A percentile compares a stretch with the other conserved stretches of the same genome.
phyloP scores from a whole-genome alignment of 2,888 invertebrate species.

The Philhelius pedissequus region DNA sequence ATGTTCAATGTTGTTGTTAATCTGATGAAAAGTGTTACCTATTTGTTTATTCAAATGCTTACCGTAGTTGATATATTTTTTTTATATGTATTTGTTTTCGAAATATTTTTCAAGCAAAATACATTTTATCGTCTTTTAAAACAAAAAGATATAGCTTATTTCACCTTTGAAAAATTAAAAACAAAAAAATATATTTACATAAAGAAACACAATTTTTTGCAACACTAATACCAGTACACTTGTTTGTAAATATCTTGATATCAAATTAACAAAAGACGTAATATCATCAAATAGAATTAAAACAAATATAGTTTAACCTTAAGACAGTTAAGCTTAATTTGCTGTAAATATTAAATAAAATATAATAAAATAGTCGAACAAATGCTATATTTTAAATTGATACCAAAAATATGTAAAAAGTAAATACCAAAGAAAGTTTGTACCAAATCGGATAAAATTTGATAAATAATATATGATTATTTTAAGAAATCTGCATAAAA shows the following conservation, averaged over 20 bases:
- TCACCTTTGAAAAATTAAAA: background rate
- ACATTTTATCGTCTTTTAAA: background rate
- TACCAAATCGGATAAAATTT: constrained; percentile 43
- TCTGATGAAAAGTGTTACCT: no score
- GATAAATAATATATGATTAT: constrained; percentile 29
- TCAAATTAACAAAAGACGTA: constrained; percentile 29
- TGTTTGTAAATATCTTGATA: constrained; percentile 54
- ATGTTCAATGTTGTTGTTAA: no score
- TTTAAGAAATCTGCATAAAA: constrained; percentile 28
- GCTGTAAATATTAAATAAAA: constrained; percentile 48
- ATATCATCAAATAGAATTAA: constrained; percentile 33
- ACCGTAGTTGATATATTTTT: no score
- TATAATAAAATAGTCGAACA: background rate
- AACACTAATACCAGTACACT: constrained; percentile 25
- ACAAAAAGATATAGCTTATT: background rate
- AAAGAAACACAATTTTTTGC: constrained; percentile 22
- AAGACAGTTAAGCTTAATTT: constrained; percentile 21
- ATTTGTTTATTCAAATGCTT: background rate
- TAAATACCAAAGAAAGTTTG: constrained; percentile 38
- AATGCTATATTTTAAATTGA: constrained; percentile 18
- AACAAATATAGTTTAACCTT: constrained; percentile 11
- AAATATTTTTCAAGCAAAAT: background rate
- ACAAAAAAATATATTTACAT: background rate
- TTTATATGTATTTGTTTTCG: background rate
- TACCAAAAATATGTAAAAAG: constrained; percentile 34